A percentile compares a stretch with the other conserved stretches of the same genome.
Conservation (phyloP, 2,797 vertebrate genomes). For the Rhadinocentrus ornatus region DNA sequence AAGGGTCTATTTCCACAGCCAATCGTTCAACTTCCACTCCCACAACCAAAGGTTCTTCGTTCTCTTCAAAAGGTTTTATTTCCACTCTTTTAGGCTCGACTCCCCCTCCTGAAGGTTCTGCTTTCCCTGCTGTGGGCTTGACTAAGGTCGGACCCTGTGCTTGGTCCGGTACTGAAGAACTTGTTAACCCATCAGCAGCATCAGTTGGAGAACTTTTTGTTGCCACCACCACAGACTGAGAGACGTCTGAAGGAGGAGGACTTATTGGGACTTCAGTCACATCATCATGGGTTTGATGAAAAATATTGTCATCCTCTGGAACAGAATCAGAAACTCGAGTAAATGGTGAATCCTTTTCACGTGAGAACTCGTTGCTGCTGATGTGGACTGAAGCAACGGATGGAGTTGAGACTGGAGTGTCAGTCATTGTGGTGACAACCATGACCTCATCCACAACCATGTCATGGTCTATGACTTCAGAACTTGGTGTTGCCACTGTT, state of each 20-base stretch:
- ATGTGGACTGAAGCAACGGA: conserved; percentile 24
- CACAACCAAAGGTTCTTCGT: not conserved
- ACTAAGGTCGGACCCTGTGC: not conserved
- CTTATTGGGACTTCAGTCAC: conserved; percentile 12
- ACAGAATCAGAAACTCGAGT: conserved; percentile 73
- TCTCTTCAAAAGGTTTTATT: not conserved
- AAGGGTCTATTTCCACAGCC: not conserved
- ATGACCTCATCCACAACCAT: conserved; percentile 73
- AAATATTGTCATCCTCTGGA: conserved; percentile 63
- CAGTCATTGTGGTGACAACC: conserved; percentile 31
- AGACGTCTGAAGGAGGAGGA: not conserved
- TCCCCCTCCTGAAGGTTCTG: not conserved
- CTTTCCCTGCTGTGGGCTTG: not conserved
- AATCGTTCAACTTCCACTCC: not conserved
- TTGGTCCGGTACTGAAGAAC: not conserved
- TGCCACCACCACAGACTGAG: conserved; percentile 3
- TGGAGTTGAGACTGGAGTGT: not conserved
- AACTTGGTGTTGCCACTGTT: not conserved
- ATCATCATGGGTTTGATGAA: conserved; percentile 39
- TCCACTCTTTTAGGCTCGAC: not conserved
- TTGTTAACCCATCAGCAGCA: not conserved
- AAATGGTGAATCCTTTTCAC: conserved; percentile 81
- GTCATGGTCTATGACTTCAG: conserved; percentile 55
- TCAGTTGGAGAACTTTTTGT: conserved; percentile 6
- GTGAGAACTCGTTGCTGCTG: conserved; percentile 54